Evolutionary conservation across 2,888 invertebrate species (phyloP).

Genomic region (Rhamnusium bicolor): DNA sequence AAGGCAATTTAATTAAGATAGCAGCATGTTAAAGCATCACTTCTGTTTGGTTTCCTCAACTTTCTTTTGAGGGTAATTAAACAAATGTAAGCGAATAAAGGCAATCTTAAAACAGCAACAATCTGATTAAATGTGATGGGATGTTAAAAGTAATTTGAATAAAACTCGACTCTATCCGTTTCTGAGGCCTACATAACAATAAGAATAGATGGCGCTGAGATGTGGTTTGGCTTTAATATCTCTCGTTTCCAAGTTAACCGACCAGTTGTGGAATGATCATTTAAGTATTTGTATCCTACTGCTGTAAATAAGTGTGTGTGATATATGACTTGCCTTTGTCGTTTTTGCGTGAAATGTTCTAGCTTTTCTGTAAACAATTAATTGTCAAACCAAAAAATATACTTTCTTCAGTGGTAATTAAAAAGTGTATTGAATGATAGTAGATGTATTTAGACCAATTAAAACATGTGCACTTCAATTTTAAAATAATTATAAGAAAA

Average conservation of each 20-base stretch:
- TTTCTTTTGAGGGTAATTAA: constrained; percentile 37
- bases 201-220: constrained; percentile 42
- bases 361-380: not conserved
- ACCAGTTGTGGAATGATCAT: constrained; percentile 15
- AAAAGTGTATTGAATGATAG: no score
- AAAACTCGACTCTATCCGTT: constrained; percentile 34
- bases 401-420: no score
- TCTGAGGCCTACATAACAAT: constrained; percentile 42
- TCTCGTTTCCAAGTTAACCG: constrained; percentile 30
- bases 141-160: constrained; percentile 45
- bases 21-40: constrained; percentile 12
- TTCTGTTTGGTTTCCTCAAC: constrained; percentile 6
- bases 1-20: constrained; percentile 37
- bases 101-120: constrained; percentile 44
- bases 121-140: constrained; percentile 48
- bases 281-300: constrained; percentile 5
- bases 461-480: no score
- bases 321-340: constrained; percentile 11
- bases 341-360: constrained; percentile 11
- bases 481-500: no score
- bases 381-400: no score
- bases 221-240: constrained; percentile 24
- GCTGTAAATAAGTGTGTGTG: constrained; percentile 17
- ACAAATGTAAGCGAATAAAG: constrained; percentile 42
- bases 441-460: no score